Evolutionary conservation across 2,797 vertebrate species (phyloP), one percentile per base, ranked within the genome.

Genomic region (Choloepus didactylus): DNA sequence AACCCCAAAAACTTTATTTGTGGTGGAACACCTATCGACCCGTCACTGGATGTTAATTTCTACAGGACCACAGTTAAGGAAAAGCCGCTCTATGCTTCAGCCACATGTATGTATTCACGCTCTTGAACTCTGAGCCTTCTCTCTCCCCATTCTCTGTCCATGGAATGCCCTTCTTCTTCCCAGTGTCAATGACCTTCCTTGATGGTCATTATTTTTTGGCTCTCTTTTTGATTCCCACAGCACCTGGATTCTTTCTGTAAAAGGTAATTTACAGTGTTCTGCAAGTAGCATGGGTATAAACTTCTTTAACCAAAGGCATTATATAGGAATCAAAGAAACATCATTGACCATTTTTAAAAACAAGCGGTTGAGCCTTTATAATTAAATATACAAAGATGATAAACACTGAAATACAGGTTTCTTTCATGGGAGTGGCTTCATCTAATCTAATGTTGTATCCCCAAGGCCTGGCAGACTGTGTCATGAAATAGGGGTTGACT

Each of bases 271-370:
- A 56, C 27, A 93, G 49, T 77, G 18, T 83, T 29, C 29, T 95
- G 19, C n/a, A 23, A 83, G 21, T 54, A 87, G 81, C 2, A 25
- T 12, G 76, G 51, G 12, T n/a, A 73, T 46, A 64, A 46, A 75
- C 12, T 76, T 82, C 18, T 69, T 79, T 67, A 44, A 51, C 9
- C 4, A 25, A 72, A 92, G 38, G 9, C 79, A 23, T 87, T 77
- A 79, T 60, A 59, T 79, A 35, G 35, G 23, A 91, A 79, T 87
- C 83, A 87, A 59, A 91, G 41, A 77, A 77, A 77, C 3, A 77
- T 72, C 18, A 21, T 66, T 70, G 27, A 19, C 25, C 85, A n/a
- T 72, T 80, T 46, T 60, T 46, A n/a, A 69, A 82, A 84, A 44
- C n/a, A 72, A 67, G 44, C 81, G 75, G 29, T 56, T 16, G 41